phyloP scores from a whole-genome alignment of 2,113 vertebrate species.

The Xenopus tropicalis region DNA sequence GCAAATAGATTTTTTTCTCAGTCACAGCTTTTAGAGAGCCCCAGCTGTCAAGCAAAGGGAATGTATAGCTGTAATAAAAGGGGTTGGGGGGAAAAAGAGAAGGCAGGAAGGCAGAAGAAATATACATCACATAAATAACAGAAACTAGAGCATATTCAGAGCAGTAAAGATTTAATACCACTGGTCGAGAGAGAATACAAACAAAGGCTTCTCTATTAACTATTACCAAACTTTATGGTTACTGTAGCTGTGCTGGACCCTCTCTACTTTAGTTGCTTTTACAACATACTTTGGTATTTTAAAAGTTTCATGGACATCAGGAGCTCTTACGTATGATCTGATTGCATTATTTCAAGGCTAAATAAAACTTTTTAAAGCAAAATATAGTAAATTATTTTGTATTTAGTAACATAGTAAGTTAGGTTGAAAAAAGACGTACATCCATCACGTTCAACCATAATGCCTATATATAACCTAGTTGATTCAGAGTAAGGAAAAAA shows the following conservation, averaged over 20 bases:
- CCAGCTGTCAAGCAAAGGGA: slow-evolving; percentile 56
- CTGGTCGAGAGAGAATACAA: slow-evolving; percentile 50
- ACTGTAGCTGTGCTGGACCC: background rate
- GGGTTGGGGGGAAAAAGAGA: slow-evolving; percentile 22
- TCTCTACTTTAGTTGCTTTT: background rate
- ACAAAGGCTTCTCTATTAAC: slow-evolving; percentile 46
- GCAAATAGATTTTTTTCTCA: slow-evolving; percentile 50
- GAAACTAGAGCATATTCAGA: slow-evolving; percentile 53
- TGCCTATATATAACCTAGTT: too few species aligned
- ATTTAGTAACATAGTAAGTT: too few species aligned
- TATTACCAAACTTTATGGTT: background rate
- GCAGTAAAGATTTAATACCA: slow-evolving; percentile 58
- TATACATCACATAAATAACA: slow-evolving; percentile 62
- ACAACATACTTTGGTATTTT: too few species aligned
- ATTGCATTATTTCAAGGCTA: too few species aligned
- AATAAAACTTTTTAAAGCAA: too few species aligned
- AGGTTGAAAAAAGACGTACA: too few species aligned
- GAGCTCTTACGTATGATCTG: too few species aligned
- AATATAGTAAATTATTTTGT: too few species aligned
- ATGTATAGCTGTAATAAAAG: slow-evolving; percentile 43
- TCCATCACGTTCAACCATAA: too few species aligned
- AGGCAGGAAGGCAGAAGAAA: slow-evolving; percentile 35
- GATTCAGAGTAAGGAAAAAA: too few species aligned
- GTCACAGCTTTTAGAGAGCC: slow-evolving; percentile 51
- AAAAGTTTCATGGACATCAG: too few species aligned